phyloP scores from a whole-genome alignment of 2,888 invertebrate species.

The Gandaritis pyraliata region DNA sequence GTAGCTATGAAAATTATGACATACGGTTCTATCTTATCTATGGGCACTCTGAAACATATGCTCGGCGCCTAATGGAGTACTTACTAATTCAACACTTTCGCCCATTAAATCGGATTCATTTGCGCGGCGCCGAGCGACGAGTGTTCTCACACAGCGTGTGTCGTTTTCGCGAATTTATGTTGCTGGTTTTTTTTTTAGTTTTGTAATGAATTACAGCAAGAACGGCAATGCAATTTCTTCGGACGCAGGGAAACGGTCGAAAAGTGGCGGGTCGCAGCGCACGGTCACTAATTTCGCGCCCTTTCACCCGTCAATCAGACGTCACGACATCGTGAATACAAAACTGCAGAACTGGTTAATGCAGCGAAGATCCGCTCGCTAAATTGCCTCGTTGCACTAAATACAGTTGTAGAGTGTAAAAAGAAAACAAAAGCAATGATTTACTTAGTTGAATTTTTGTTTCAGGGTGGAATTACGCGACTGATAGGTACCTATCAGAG shows the following conservation, averaged over 20 bases:
- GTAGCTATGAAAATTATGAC: slow-evolving; percentile 79
- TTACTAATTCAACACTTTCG: slow-evolving; percentile 75
- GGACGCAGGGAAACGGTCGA: slow-evolving; percentile 41
- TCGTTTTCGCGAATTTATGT: slow-evolving; percentile 44
- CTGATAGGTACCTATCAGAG: slow-evolving; percentile 60
- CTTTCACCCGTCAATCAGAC: slow-evolving; percentile 81
- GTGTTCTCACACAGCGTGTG: slow-evolving; percentile 64
- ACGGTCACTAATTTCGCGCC: slow-evolving; percentile 75
- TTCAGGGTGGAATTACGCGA: slow-evolving; percentile 54
- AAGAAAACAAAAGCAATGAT: slow-evolving; percentile 64
- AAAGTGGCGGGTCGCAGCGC: slow-evolving; percentile 47
- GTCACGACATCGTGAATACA: slow-evolving; percentile 62
- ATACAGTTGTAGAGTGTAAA: slow-evolving; percentile 39
- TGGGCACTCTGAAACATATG: slow-evolving; percentile 80
- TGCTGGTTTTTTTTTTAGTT: slow-evolving; percentile 36
- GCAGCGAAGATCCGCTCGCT: slow-evolving; percentile 56
- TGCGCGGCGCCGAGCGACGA: slow-evolving; percentile 51
- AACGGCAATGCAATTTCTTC: slow-evolving; percentile 38
- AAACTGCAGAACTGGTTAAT: slow-evolving; percentile 57
- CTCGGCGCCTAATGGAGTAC: slow-evolving; percentile 75
- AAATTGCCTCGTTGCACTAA: slow-evolving; percentile 53
- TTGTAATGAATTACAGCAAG: slow-evolving; percentile 23
- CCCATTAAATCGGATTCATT: slow-evolving; percentile 69
- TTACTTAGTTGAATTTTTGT: slow-evolving; percentile 55
- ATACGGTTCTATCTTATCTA: slow-evolving; percentile 83